A percentile compares a stretch with the other conserved stretches of the same genome.
phyloP scores from a whole-genome alignment of 2,888 invertebrate species.

The Listrodromus nycthemerus region DNA sequence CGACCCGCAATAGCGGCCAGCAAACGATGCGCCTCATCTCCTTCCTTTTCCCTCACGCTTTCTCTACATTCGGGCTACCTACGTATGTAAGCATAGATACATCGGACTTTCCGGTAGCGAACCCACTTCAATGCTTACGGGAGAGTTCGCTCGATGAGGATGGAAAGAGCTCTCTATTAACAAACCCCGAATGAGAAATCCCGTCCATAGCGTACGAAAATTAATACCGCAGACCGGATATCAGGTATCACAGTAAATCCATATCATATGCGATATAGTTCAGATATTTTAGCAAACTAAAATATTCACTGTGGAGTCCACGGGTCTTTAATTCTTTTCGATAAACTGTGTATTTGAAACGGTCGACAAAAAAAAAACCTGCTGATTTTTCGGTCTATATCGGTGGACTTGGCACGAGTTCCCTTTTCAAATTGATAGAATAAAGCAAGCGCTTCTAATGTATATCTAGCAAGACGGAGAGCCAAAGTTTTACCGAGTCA shows the following conservation, averaged over 20 bases:
- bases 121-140: constrained; percentile 15
- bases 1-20: constrained; percentile 56
- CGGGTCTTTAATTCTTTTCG: neutral
- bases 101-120: constrained; percentile 36
- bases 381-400: neutral
- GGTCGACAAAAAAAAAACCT: neutral
- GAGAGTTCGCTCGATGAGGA: constrained; percentile 4
- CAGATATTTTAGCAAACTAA: neutral
- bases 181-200: constrained; percentile 50
- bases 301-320: neutral
- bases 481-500: constrained; percentile 11
- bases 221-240: constrained; percentile 14
- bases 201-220: constrained; percentile 28
- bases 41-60: constrained; percentile 18
- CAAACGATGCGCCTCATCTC: constrained; percentile 36
- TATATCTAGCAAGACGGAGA: neutral
- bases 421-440: neutral
- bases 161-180: constrained; percentile 40
- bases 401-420: neutral
- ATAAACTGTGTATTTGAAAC: neutral
- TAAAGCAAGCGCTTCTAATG: neutral
- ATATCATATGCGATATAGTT: neutral
- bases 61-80: constrained; percentile 14
- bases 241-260: neutral
- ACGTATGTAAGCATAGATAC: constrained; percentile 38